Base-by-base conservation (phyloP, 2,113 vertebrate genomes). In the Thunnus maccoyii region DNA sequence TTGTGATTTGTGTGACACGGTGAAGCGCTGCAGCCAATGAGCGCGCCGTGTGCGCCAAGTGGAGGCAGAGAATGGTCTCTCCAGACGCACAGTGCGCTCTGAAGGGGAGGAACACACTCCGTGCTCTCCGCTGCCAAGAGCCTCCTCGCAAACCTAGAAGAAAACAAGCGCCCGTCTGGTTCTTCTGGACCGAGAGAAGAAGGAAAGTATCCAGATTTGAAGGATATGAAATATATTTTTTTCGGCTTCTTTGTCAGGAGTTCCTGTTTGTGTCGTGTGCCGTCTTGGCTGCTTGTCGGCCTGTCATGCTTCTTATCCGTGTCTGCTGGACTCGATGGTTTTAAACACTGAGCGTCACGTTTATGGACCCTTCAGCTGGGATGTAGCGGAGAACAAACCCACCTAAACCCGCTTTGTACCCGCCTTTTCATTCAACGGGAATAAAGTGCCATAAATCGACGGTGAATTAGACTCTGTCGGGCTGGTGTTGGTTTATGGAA, bases 1-100 rank as follows among this genome's bases (percentile, higher is more conserved):
- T 62, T 74, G 72, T 91, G 80, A 92, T 93, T 84, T 86, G 88
- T 58, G 90, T 92, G 94, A 96, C 92, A 92, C 90, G 91, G 92
- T 60, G 20, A 16, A 5, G 47, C 6, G 48, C 56, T 0, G 61
- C 79, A 94, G 87, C 96, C 96, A 96, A 96, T 96, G 91, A 89
- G 92, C 78, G 76, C 78, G 58, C 77, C 5, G 71, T 27, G 83
- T 83, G 82, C 36, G 89, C 80, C 55, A 78, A 74, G 75, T 62
- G 84, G 86, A 89, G 86, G 69, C 80, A 69, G 76, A 66, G 63
- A 56, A 32, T 2, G 72, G 56, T 30, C 15, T 4, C 58, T 36
- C 46, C 84, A 69, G 85, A 72, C 80, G 36, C 81, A 81, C 77
- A 80, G 76, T 60, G 78, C 63, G 69, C 66, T 55, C 66, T 55